Evolutionary conservation across 2,888 invertebrate genomes (phyloP), one percentile per base, ranked within the genome.

Genomic region (Hydriomena furcata): DNA sequence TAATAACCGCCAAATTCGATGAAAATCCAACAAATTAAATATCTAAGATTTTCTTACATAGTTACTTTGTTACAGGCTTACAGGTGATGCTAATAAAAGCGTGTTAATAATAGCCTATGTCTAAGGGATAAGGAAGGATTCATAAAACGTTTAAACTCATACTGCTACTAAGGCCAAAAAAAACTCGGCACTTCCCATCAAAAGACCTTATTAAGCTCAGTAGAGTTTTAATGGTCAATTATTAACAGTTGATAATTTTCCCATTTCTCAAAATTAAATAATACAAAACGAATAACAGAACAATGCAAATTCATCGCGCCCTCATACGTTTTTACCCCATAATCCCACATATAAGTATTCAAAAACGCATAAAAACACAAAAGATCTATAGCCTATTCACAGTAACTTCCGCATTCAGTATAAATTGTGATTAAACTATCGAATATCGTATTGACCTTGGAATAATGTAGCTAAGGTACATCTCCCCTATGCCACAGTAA

Each of bases 371-470:
- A 51, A 50, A 50, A 51, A 50, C 45, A 48, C 48, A 58, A 53
- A 44, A 48, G 52, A 40, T 35, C 28, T 50, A 56, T 55, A 25
- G 13, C 45, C 59, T 51, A 61, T 63, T 61, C 55, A 57, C 38
- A 46, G 46, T 51, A 25, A 46, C 58, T 61, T 61, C 61, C 61
- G 55, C 49, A 48, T 52, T 54, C 41, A 24, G 43, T 58, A n/a
- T 52, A 51, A 58, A 46, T 36, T 42, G 35, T 41, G 36, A 47
- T 52, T 56, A 52, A 45, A 51, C 40, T 58, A 60, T 58, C 44
- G 47, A 50, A 48, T 58, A 24, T 35, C 42, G 24, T 27, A 13
- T 40, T 50, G 37, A 11, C 50, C 55, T 48, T 52, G 50, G 42
- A 38, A 25, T 32, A 35, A 35, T 46, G 25, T 42, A 38, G 35